phyloP scores from a whole-genome alignment of 2,113 vertebrate species.

The Triplophysa siluroides region DNA sequence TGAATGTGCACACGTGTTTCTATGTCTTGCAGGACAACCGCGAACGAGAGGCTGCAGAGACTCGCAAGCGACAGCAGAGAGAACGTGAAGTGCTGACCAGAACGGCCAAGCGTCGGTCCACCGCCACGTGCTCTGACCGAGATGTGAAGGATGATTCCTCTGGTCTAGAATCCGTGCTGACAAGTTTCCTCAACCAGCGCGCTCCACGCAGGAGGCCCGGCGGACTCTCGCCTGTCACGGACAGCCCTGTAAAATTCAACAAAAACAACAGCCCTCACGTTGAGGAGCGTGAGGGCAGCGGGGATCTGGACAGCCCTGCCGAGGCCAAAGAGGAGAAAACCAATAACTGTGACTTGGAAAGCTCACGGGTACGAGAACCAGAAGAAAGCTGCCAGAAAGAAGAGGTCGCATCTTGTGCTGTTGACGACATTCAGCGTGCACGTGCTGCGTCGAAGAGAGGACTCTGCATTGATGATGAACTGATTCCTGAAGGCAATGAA shows the following conservation, averaged over 20 bases:
- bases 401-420: neutral
- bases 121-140: constrained; percentile 30
- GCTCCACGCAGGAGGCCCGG: constrained; percentile 55
- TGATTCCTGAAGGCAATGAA: neutral
- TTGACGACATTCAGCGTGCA: neutral
- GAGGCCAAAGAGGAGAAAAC: neutral
- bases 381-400: neutral
- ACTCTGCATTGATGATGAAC: constrained; percentile 21
- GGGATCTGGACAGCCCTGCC: neutral
- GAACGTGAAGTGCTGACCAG: constrained; percentile 55
- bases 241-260: constrained; percentile 16
- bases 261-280: neutral
- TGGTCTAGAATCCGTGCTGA: constrained; percentile 66
- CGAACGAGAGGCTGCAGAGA: constrained; percentile 67
- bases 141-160: constrained; percentile 20
- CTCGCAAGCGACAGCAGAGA: constrained; percentile 56
- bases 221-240: neutral
- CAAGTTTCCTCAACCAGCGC: constrained; percentile 63
- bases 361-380: neutral
- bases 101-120: constrained; percentile 59
- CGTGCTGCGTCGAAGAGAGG: constrained; percentile 14
- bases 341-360: neutral
- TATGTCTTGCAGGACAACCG: constrained; percentile 70
- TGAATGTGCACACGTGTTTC: neutral
- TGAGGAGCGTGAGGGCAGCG: neutral